phyloP scores from a whole-genome alignment of 2,888 invertebrate genomes.

The Drosophila atroscutellata region DNA sequence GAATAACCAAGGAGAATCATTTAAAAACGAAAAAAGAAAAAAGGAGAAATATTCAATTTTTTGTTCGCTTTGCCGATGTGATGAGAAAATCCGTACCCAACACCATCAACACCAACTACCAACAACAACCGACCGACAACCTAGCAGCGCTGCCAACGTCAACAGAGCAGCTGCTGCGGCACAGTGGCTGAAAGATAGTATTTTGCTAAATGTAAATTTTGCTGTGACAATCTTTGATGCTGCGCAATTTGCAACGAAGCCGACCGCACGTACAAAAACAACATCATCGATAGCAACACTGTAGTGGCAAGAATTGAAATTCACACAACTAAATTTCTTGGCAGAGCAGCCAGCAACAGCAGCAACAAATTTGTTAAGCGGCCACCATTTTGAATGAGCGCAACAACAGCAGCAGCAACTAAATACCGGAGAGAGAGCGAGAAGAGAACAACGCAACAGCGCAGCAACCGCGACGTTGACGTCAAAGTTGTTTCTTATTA shows the following conservation, averaged over 20 bases:
- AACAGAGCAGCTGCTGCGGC: conserved; percentile 40
- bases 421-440: conserved; percentile 53
- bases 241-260: conserved; percentile 54
- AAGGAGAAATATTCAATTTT: conserved; percentile 42
- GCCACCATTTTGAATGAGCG: conserved; percentile 81
- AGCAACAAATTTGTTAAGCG: conserved; percentile 55
- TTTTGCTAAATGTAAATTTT: conserved; percentile 48
- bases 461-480: conserved; percentile 55
- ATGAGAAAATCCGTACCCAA: conserved; percentile 61
- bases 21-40: conserved; percentile 22
- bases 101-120: conserved; percentile 47
- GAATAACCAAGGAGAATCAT: conserved; percentile 26
- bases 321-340: conserved; percentile 58
- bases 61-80: conserved; percentile 63
- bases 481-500: conserved; percentile 62
- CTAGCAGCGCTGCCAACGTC: conserved; percentile 41
- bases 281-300: conserved; percentile 37
- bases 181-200: conserved; percentile 43
- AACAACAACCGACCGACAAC: conserved; percentile 58
- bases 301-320: conserved; percentile 62
- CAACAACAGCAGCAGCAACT: conserved; percentile 44
- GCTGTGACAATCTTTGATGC: conserved; percentile 43
- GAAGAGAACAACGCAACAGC: conserved; percentile 47
- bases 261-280: conserved; percentile 46
- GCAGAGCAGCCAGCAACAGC: conserved; percentile 62